A percentile compares a stretch with the other conserved stretches of the same genome.
Evolutionary conservation across 2,113 vertebrate species (phyloP).

Genomic region (Electrona antarctica): DNA sequence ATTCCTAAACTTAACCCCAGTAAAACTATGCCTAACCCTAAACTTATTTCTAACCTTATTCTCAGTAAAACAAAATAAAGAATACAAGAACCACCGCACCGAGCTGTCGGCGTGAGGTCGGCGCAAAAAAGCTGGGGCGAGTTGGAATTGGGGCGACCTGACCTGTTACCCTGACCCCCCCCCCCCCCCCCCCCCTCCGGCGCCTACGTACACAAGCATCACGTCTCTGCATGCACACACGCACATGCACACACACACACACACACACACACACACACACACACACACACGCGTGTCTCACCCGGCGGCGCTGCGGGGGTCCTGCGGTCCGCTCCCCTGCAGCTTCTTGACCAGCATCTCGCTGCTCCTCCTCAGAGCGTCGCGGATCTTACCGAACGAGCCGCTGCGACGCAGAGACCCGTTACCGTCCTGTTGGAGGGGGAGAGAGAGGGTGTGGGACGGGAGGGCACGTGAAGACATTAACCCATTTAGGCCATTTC

Average conservation of each 20-base stretch:
- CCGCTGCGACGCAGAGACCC: conserved; percentile 85
- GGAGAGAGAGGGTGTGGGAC: too few relatives aligned
- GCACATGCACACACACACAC: not conserved
- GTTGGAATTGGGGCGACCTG: too few relatives aligned
- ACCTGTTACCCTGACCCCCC: too few relatives aligned
- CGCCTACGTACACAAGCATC: not conserved
- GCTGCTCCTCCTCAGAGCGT: conserved; percentile 87
- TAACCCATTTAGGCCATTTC: too few relatives aligned
- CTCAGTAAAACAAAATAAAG: too few relatives aligned
- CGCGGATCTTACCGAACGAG: conserved; percentile 88
- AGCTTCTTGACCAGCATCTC: conserved; percentile 93
- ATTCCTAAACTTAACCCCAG: too few relatives aligned
- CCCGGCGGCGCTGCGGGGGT: conserved; percentile 85
- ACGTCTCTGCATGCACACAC: not conserved
- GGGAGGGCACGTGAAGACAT: too few relatives aligned
- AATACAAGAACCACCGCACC: too few relatives aligned
- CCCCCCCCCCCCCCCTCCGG: not conserved
- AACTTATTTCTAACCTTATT: too few relatives aligned
- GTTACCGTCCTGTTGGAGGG: conserved; percentile 80
- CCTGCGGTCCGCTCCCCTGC: conserved; percentile 85
- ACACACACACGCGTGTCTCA: conserved; percentile 45
- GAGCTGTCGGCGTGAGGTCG: too few relatives aligned
- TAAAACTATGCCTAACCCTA: too few relatives aligned
- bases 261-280: not conserved
- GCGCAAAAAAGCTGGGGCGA: too few relatives aligned